A percentile compares a stretch with the other conserved stretches of the same genome.
Evolutionary conservation across 1,140 invertebrate genomes (phyloP).

Genomic region (Acyrthosiphon pisum): DNA sequence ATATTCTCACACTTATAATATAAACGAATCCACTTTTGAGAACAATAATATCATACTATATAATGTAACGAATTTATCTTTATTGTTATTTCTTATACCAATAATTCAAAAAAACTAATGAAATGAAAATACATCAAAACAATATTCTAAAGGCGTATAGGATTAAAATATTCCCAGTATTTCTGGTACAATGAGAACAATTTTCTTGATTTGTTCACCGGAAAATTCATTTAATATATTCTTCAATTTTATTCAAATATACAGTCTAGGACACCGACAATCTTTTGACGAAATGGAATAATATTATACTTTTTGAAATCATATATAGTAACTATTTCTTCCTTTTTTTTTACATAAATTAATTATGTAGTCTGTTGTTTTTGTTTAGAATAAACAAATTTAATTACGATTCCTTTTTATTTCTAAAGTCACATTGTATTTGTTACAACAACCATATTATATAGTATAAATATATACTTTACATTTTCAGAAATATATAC

Average conservation of each 20-base stretch:
- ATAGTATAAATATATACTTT: background rate
- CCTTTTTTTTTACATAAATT: background rate
- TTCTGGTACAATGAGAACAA: background rate
- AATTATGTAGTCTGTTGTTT: background rate
- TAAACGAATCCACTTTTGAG: background rate
- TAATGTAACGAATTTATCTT: background rate
- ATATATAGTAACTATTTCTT: background rate
- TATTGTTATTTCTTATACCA: background rate
- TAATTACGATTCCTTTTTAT: conserved; percentile 9
- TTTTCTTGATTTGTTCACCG: background rate
- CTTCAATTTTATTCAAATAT: background rate
- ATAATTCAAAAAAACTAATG: background rate
- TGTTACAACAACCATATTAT: background rate
- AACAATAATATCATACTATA: background rate
- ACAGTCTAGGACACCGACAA: background rate
- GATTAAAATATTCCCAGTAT: too few relatives aligned
- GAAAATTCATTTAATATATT: background rate
- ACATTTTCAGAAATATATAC: background rate
- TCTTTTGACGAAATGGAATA: background rate
- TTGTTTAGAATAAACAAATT: conserved; percentile 8
- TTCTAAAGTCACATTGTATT: background rate
- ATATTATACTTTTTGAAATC: background rate
- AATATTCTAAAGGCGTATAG: background rate
- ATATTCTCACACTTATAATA: background rate
- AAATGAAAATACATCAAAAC: background rate